A percentile compares a stretch with the other conserved stretches of the same genome.
Conservation (phyloP, 1,140 invertebrate genomes). For the Bemisia tabaci region DNA sequence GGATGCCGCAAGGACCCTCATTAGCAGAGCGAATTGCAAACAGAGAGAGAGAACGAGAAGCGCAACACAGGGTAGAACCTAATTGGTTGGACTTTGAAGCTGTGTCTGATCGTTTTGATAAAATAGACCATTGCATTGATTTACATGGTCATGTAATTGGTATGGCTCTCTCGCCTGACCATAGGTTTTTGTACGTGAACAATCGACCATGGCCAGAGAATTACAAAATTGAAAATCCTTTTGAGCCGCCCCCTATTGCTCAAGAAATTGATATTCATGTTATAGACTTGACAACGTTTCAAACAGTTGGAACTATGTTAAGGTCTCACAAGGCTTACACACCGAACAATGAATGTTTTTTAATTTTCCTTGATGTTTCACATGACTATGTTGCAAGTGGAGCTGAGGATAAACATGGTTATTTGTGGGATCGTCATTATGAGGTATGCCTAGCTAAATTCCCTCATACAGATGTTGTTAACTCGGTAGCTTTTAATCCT, state of each 20-base stretch:
- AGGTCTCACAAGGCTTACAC: slow-evolving; percentile 74
- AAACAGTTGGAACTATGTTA: slow-evolving; percentile 69
- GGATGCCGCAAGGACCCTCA: slow-evolving; percentile 50
- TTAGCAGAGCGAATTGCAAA: slow-evolving; percentile 44
- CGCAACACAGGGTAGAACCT: slow-evolving; percentile 21
- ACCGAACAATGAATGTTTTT: slow-evolving; percentile 77
- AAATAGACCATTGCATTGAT: slow-evolving; percentile 70
- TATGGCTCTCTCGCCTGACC: slow-evolving; percentile 75
- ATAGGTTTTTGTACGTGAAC: slow-evolving; percentile 77
- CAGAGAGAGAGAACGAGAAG: slow-evolving; percentile 11
- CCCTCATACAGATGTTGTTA: slow-evolving; percentile 69
- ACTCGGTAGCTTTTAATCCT: slow-evolving; percentile 78
- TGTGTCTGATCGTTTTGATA: slow-evolving; percentile 58
- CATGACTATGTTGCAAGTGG: slow-evolving; percentile 78
- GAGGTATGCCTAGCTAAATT: slow-evolving; percentile 62
- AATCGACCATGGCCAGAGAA: slow-evolving; percentile 70
- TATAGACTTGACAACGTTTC: slow-evolving; percentile 65
- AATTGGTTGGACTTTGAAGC: slow-evolving; percentile 54
- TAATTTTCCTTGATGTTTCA: slow-evolving; percentile 76
- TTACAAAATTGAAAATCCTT: slow-evolving; percentile 60
- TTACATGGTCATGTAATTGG: slow-evolving; percentile 81
- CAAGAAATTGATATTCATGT: slow-evolving; percentile 85
- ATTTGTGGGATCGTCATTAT: slow-evolving; percentile 78
- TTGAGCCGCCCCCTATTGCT: slow-evolving; percentile 75
- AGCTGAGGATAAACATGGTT: slow-evolving; percentile 72